Conservation (phyloP, 2,797 vertebrate genomes). For the Brachyrhaphis roseni region DNA sequence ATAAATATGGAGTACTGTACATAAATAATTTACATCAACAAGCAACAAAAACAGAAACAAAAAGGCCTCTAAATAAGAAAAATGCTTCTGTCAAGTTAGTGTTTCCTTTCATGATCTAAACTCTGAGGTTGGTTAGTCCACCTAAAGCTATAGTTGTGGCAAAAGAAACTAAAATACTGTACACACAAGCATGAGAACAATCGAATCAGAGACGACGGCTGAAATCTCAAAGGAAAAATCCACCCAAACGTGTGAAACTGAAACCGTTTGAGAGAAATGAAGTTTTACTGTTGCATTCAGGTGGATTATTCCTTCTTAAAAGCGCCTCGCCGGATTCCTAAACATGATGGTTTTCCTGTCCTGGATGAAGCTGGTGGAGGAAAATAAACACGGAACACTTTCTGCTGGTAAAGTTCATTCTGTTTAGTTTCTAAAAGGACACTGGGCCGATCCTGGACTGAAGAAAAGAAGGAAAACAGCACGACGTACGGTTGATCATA, state of each 20-base stretch:
- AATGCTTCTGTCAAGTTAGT: slow-evolving; percentile 64
- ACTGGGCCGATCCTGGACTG: slow-evolving; percentile 82
- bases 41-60: slow-evolving; percentile 60
- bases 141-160: slow-evolving; percentile 59
- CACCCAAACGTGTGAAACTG: slow-evolving; percentile 23
- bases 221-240: slow-evolving; percentile 36
- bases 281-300: neutral
- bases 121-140: slow-evolving; percentile 49
- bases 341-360: neutral
- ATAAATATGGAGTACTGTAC: slow-evolving; percentile 86
- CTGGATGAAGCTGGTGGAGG: slow-evolving; percentile 15
- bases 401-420: slow-evolving; percentile 87
- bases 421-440: slow-evolving; percentile 71
- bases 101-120: slow-evolving; percentile 55
- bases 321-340: neutral
- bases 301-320: slow-evolving; percentile 34
- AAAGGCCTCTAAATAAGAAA: slow-evolving; percentile 78
- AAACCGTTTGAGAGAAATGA: too few species aligned
- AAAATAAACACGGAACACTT: slow-evolving; percentile 54
- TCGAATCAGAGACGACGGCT: slow-evolving; percentile 20
- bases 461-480: slow-evolving; percentile 78
- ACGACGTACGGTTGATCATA: slow-evolving; percentile 87
- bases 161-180: slow-evolving; percentile 36
- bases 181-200: slow-evolving; percentile 48
- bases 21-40: slow-evolving; percentile 83